A percentile compares a stretch with the other conserved stretches of the same genome.
phyloP scores from a whole-genome alignment of 2,113 vertebrate genomes.

The Tyto alba region DNA sequence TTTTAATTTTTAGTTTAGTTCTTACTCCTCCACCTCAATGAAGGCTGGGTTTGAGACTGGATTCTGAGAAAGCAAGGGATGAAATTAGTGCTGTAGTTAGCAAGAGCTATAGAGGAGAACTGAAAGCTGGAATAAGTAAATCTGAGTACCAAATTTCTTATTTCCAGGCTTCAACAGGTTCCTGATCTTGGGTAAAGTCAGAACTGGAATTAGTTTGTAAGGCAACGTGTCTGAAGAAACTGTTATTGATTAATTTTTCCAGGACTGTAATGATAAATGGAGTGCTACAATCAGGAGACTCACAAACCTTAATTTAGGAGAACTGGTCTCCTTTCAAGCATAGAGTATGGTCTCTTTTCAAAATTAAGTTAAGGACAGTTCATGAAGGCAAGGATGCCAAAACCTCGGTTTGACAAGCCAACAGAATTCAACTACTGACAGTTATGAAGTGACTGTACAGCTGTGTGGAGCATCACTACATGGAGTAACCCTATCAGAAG shows the following conservation, averaged over 20 bases:
- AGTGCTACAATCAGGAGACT: not conserved
- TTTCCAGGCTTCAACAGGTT: not conserved
- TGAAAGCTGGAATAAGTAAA: not conserved
- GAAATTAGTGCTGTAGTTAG: not conserved
- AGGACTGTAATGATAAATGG: not conserved
- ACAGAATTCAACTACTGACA: not conserved
- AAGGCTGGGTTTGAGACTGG: not conserved
- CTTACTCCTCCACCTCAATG: not conserved
- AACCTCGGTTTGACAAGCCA: not conserved
- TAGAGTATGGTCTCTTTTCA: not conserved
- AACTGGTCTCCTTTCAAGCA: not conserved
- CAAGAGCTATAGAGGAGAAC: not conserved
- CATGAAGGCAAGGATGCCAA: not conserved
- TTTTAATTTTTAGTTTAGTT: not conserved
- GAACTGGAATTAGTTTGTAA: not conserved
- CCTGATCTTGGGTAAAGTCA: not conserved
- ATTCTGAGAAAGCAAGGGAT: not conserved
- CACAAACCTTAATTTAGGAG: not conserved
- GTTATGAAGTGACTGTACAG: rapidly evolving
- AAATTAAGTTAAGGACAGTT: not conserved
- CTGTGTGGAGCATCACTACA: not conserved
- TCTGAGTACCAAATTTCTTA: not conserved
- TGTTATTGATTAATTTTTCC: not conserved
- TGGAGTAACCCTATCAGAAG: not conserved
- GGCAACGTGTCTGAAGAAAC: not conserved